Evolutionary conservation across 2,113 vertebrate genomes (phyloP), one percentile per base, ranked within the genome.

Genomic region (Xiphophorus maculatus): DNA sequence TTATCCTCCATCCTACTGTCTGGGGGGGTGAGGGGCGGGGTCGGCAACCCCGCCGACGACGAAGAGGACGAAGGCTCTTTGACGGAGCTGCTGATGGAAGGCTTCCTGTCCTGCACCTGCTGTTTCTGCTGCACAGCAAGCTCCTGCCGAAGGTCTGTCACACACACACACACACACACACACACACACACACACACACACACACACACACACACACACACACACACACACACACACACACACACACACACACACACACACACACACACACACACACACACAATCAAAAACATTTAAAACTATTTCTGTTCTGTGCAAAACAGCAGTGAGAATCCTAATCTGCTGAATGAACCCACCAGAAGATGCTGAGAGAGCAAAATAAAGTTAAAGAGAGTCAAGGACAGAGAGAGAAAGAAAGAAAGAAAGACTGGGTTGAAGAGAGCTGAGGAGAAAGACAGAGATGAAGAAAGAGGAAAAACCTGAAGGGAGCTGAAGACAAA

Each of bases 71-170:
- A 89, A 3, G 94, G 82, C 0, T 94, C 95, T 82, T 82, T 90
- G 76, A 73, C 0, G 54, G 71, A 22, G 0, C 66, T 13, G 77
- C 83, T 71, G 77, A 85, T 87, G 37, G 93, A 82, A 0, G 93
- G 91, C 9, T 93, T 95, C 85, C 96, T 94, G 78, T 97, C 97
- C 74, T 97, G 97, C 14, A 97, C 97, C 91, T 98, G 96, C 88
- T 98, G 96, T 35, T 98, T 98, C 89, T 98, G 96, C 85, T 97
- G 96, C 74, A 99, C 97, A 0, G 96, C 97, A 77, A 99, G 89
- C 78, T 99, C 97, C 82, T 99, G 97, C 28, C 96, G 93, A 63
- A 99, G 89, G 85, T 99, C 97, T 99, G 33, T 0, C 12, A 5
- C 33, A 37, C 40, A 42, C 40, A 42, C 40, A 42, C 54, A 80